A percentile compares a stretch with the other conserved stretches of the same genome.
Evolutionary conservation across 37 sponge, comb jelly and placozoan species (phyloP).

Genomic region (Beroe forskalii): DNA sequence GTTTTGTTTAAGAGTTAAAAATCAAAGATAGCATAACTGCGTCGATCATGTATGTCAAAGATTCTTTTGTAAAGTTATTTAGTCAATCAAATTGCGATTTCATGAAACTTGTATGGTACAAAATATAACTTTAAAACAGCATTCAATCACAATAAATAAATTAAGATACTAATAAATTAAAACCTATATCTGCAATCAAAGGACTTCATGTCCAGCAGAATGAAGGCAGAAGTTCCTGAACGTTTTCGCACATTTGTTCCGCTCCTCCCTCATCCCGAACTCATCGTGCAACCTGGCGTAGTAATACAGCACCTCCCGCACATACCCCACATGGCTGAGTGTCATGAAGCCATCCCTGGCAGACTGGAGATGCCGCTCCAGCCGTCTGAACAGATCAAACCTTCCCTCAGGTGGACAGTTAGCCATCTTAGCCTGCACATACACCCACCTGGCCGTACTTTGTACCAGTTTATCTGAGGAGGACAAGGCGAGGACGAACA

Average conservation of each 20-base stretch:
- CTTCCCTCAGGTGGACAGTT: neutral
- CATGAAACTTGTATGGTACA: too few relatives aligned
- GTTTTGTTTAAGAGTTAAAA: too few relatives aligned
- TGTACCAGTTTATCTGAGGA: neutral
- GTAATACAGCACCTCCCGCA: slow-evolving; percentile 29
- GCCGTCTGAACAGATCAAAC: neutral
- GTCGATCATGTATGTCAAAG: too few relatives aligned
- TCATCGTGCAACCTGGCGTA: slow-evolving; percentile 22
- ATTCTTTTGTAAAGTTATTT: too few relatives aligned
- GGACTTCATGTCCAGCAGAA: too few relatives aligned
- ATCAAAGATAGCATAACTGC: too few relatives aligned
- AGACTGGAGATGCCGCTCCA: neutral
- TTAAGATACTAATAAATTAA: too few relatives aligned
- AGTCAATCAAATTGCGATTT: too few relatives aligned
- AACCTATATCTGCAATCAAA: too few relatives aligned
- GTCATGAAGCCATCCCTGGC: slow-evolving; percentile 31
- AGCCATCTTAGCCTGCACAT: slow-evolving; percentile 36
- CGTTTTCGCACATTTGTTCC: slow-evolving; percentile 34
- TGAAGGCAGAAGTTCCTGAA: slow-evolving; percentile 48
- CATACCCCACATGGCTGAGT: neutral
- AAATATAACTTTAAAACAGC: too few relatives aligned
- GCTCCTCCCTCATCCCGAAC: slow-evolving; percentile 27
- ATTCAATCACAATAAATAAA: too few relatives aligned
- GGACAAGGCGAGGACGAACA: slow-evolving; percentile 9
- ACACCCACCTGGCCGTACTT: slow-evolving; percentile 13